A percentile compares a stretch with the other conserved stretches of the same genome.
Conservation (phyloP, 1,140 invertebrate genomes). For the Euwallacea fornicatus region DNA sequence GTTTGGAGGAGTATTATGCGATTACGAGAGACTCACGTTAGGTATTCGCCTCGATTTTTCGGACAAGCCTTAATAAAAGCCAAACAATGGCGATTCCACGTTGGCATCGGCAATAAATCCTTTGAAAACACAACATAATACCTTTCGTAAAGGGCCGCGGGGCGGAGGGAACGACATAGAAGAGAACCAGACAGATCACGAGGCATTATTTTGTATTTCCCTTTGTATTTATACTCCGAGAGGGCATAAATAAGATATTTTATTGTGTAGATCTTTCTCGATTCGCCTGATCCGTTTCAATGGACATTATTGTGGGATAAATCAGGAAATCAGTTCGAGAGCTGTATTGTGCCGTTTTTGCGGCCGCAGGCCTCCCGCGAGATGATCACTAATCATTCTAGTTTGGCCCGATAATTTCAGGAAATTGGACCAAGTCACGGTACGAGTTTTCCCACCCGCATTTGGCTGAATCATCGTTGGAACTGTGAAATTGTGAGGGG, state of each 20-base stretch:
- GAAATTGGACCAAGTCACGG: background rate
- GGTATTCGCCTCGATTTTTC: background rate
- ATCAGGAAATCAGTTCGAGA: conserved; percentile 24
- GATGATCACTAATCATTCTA: background rate
- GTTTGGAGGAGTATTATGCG: too few species aligned
- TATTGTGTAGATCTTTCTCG: conserved; percentile 18
- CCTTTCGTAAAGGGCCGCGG: conserved; percentile 9
- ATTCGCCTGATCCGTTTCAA: conserved; percentile 23
- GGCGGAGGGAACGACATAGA: conserved; percentile 25
- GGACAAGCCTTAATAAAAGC: background rate
- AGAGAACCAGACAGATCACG: conserved; percentile 25
- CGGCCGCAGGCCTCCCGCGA: background rate
- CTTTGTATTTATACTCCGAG: conserved; percentile 20
- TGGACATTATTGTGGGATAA: conserved; percentile 24
- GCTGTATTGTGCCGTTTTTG: conserved; percentile 3
- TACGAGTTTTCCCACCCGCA: background rate
- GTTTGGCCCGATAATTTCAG: background rate
- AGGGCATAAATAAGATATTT: conserved; percentile 35
- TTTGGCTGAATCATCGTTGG: background rate
- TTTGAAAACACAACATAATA: conserved; percentile 11
- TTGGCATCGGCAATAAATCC: conserved; percentile 8
- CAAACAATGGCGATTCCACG: background rate
- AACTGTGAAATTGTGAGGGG: background rate
- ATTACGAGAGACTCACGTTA: too few species aligned
- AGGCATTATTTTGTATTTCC: conserved; percentile 33